Percentiles rank a stretch among this genome's conserved stretches.
These are phyloP conservation scores for Halictus ligatus DNA, from an alignment of 2,888 invertebrate species.

Conservation along the genomic window DNA sequence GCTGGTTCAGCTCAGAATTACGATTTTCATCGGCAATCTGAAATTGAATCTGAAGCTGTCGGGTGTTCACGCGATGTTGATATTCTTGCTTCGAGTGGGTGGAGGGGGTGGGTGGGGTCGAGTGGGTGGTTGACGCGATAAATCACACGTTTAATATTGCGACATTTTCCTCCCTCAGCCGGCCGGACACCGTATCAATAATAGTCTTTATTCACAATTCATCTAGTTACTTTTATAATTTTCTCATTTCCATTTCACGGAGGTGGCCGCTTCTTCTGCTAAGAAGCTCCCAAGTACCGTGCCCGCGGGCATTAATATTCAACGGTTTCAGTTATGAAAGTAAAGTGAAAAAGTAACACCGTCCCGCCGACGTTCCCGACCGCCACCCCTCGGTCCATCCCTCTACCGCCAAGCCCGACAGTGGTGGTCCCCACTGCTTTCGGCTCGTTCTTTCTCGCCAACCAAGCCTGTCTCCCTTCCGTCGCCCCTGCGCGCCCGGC, in stretches of 20 bases:
- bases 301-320: constrained; percentile 82
- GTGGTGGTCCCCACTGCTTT: constrained; percentile 27
- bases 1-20: constrained; percentile 26
- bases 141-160: constrained; percentile 65
- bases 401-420: background rate
- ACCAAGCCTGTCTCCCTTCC: constrained; percentile 11
- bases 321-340: constrained; percentile 83
- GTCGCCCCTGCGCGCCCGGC: background rate
- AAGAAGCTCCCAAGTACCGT: constrained; percentile 77
- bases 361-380: constrained; percentile 35
- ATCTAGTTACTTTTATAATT: constrained; percentile 81
- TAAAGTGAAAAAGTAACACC: constrained; percentile 83
- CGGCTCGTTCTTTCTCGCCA: constrained; percentile 41
- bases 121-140: constrained; percentile 19
- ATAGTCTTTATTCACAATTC: constrained; percentile 79
- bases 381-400: background rate
- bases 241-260: constrained; percentile 80
- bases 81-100: constrained; percentile 9
- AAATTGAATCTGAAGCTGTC: constrained; percentile 50
- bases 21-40: constrained; percentile 47
- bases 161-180: constrained; percentile 39
- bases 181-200: constrained; percentile 73
- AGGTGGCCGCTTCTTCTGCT: constrained; percentile 71
- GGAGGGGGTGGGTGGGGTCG: background rate
- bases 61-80: constrained; percentile 28